Percentiles rank a stretch among this genome's conserved stretches.
Evolutionary conservation across 2,113 vertebrate genomes (phyloP).

Genomic region (Nanorana parkeri): DNA sequence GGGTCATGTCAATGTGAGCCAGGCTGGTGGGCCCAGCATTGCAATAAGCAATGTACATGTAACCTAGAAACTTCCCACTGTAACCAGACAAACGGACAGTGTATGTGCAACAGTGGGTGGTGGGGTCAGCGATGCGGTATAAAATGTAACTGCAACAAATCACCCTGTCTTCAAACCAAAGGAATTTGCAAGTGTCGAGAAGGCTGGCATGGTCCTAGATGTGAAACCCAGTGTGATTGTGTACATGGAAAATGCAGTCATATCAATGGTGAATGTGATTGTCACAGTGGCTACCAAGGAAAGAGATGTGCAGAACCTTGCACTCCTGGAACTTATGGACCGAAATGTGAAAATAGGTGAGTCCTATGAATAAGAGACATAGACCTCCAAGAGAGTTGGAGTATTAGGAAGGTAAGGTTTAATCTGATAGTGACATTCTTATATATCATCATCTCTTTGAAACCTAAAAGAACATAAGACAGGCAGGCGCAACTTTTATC

Average conservation of each 20-base stretch:
- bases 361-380: slow-evolving; percentile 21
- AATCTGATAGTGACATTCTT: too few species aligned
- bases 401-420: too few species aligned
- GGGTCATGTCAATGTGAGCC: slow-evolving; percentile 85
- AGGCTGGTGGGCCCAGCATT: slow-evolving; percentile 84
- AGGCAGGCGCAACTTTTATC: too few species aligned
- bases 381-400: too few species aligned
- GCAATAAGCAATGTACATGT: slow-evolving; percentile 82
- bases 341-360: slow-evolving; percentile 79
- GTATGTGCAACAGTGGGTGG: slow-evolving; percentile 78
- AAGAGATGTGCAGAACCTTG: slow-evolving; percentile 77
- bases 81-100: slow-evolving; percentile 78
- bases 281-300: slow-evolving; percentile 79
- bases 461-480: too few species aligned
- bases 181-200: slow-evolving; percentile 80
- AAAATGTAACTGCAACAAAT: slow-evolving; percentile 79
- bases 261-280: slow-evolving; percentile 75
- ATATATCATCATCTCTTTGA: too few species aligned
- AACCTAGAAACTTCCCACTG: slow-evolving; percentile 69
- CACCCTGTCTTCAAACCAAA: slow-evolving; percentile 76
- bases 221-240: slow-evolving; percentile 80
- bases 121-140: slow-evolving; percentile 84
- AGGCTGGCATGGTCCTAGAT: slow-evolving; percentile 80
- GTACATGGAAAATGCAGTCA: slow-evolving; percentile 75
- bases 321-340: slow-evolving; percentile 73